Percentiles rank a stretch among this genome's conserved stretches.
Conservation (phyloP, 1,140 invertebrate genomes). For the Lysiphlebus fabarum region DNA sequence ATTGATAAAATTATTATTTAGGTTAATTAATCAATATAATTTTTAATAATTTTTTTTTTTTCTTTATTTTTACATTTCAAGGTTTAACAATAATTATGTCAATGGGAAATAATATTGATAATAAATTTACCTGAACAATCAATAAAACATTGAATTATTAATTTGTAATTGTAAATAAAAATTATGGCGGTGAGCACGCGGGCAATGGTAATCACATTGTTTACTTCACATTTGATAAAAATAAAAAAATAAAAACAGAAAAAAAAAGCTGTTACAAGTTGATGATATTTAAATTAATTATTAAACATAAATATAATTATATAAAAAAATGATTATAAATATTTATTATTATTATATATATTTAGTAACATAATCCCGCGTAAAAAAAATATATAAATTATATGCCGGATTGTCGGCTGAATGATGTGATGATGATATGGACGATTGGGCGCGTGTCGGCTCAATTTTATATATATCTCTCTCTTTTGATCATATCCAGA, state of each 20-base stretch:
- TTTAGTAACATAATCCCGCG: slow-evolving; percentile 7
- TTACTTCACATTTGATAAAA: slow-evolving; percentile 1
- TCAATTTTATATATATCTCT: neutral
- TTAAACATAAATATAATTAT: neutral
- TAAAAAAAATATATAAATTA: neutral
- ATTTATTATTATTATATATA: too few relatives aligned
- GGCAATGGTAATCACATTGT: slow-evolving; percentile 14
- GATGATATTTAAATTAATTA: too few relatives aligned
- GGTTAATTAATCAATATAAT: neutral
- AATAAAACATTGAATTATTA: slow-evolving; percentile 14
- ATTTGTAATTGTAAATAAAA: neutral
- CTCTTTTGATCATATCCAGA: too few relatives aligned
- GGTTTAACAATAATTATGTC: too few relatives aligned
- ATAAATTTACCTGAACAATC: neutral
- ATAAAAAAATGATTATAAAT: neutral
- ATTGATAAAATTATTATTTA: neutral
- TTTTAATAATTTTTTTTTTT: too few relatives aligned
- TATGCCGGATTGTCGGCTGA: neutral
- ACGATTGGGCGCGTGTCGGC: slow-evolving; percentile 17
- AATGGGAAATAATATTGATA: too few relatives aligned
- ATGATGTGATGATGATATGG: neutral
- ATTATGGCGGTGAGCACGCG: slow-evolving; percentile 2
- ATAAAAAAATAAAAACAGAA: neutral
- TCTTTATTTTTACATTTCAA: too few relatives aligned
- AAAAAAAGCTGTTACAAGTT: neutral